A percentile compares a stretch with the other conserved stretches of the same genome.
Conservation (phyloP, 2,888 invertebrate species). For the Allolobophora icterica region DNA sequence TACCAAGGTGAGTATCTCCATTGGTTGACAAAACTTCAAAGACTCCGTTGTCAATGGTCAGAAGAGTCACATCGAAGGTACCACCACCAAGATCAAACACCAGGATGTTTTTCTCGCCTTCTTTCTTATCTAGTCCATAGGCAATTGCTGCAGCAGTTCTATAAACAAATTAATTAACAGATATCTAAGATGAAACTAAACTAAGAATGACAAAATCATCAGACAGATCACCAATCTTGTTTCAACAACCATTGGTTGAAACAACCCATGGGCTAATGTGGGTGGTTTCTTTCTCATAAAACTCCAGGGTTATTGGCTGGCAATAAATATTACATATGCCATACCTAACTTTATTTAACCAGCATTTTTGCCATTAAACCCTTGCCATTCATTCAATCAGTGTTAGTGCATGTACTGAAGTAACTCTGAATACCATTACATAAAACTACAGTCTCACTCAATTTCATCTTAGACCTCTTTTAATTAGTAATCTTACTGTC, state of each 20-base stretch:
- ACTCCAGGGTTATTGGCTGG: background rate
- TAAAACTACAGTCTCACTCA: background rate
- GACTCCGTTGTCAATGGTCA: constrained; percentile 98
- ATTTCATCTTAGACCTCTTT: background rate
- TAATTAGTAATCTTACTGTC: background rate
- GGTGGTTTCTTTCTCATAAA: background rate
- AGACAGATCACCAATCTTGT: background rate
- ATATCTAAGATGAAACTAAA: background rate
- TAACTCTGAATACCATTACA: background rate
- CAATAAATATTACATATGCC: background rate
- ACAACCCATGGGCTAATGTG: background rate
- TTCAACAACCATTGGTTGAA: background rate
- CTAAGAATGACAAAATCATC: constrained; percentile 52
- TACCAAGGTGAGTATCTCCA: constrained; percentile 83
- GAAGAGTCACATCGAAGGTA: constrained; percentile 96
- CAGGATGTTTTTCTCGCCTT: constrained; percentile 95
- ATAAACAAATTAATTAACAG: constrained; percentile 39
- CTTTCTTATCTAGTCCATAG: constrained; percentile 93
- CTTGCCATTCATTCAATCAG: background rate
- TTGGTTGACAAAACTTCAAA: constrained; percentile 87
- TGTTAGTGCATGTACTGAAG: background rate
- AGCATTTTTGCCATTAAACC: background rate
- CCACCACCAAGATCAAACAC: constrained; percentile 99
- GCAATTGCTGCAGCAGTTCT: constrained; percentile 92
- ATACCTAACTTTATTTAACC: background rate